phyloP scores from a whole-genome alignment of 92 coral and sea anemone species.

The Phymanthus crucifer region DNA sequence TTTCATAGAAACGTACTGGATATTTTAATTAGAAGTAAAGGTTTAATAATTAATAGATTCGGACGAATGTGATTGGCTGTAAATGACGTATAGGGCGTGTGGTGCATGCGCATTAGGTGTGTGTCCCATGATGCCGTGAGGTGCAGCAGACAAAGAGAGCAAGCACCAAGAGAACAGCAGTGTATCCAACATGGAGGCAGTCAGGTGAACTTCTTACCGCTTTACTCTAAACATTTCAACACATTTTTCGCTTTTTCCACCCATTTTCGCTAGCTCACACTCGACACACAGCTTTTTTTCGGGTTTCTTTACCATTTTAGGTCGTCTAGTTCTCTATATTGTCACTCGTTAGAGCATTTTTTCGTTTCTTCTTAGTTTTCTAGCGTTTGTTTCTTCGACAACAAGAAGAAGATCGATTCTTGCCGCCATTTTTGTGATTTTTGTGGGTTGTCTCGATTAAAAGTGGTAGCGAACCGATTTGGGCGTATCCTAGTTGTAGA shows the following conservation, averaged over 20 bases:
- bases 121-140: constrained; percentile 70
- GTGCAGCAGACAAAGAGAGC: constrained; percentile 69
- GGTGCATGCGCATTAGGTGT: constrained; percentile 35
- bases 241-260: constrained; percentile 58
- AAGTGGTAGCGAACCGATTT: constrained; percentile 22
- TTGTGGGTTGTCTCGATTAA: constrained; percentile 34
- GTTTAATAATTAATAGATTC: constrained; percentile 14
- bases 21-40: background rate
- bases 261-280: constrained; percentile 46
- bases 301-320: constrained; percentile 63
- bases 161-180: constrained; percentile 71
- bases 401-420: background rate
- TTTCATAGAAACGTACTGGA: background rate
- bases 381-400: constrained; percentile 11
- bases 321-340: constrained; percentile 27
- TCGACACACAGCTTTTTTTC: constrained; percentile 58
- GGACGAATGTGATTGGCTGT: constrained; percentile 28
- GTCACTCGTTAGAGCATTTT: constrained; percentile 41
- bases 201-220: constrained; percentile 62
- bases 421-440: constrained; percentile 46
- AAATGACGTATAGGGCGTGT: constrained; percentile 28
- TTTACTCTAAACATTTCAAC: constrained; percentile 60
- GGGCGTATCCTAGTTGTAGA: constrained; percentile 25
- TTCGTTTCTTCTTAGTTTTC: constrained; percentile 8
- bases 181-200: constrained; percentile 77